phyloP scores from a whole-genome alignment of 1,140 invertebrate genomes.

The Catajapyx aquilonaris region DNA sequence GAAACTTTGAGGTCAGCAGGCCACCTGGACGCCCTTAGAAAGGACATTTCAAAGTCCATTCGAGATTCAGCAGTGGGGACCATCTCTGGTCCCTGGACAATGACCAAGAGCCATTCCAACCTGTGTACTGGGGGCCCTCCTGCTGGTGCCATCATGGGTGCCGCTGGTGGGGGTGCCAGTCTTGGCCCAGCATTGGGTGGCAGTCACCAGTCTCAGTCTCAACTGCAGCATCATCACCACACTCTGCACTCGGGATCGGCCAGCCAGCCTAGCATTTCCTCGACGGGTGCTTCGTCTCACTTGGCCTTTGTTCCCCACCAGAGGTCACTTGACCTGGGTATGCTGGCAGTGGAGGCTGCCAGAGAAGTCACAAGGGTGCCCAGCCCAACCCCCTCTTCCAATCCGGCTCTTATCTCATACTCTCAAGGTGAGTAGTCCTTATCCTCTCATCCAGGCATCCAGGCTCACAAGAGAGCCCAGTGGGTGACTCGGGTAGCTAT shows the following conservation, averaged over 20 bases:
- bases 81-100: constrained; percentile 1
- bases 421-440: constrained; percentile 7
- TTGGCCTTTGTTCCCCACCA: constrained; percentile 5
- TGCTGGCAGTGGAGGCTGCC: constrained; percentile 9
- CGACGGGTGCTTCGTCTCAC: constrained; percentile 1
- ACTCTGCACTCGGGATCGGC: no score
- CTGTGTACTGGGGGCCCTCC: not conserved
- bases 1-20: constrained; percentile 23
- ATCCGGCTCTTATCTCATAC: constrained; percentile 8
- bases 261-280: not conserved
- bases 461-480: not conserved
- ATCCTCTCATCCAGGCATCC: not conserved
- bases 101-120: not conserved
- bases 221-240: no score
- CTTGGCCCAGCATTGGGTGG: no score
- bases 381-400: constrained; percentile 8
- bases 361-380: constrained; percentile 4
- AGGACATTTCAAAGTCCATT: constrained; percentile 19
- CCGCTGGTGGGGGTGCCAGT: no score
- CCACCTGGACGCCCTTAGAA: constrained; percentile 27
- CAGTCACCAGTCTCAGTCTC: no score
- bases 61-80: not conserved
- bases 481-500: no score
- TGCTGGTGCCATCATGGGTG: constrained; percentile 1
- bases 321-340: constrained; percentile 9